Base-by-base conservation (phyloP, 2,888 invertebrate genomes). In the Mythimna vitellina region DNA sequence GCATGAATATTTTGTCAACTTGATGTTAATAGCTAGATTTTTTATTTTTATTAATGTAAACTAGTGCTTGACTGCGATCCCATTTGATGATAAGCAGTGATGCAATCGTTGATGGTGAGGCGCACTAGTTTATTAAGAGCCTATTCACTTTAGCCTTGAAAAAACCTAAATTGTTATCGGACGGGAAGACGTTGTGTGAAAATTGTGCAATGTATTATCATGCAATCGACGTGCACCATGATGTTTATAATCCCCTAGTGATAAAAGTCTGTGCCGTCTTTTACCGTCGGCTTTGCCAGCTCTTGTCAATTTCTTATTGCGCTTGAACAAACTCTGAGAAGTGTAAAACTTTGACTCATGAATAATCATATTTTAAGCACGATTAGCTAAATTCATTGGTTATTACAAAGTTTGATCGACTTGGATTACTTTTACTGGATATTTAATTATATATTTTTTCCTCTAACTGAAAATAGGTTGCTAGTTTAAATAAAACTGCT, bases 301-400 rank as follows among this genome's bases (percentile, higher is more conserved):
- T 51, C 49, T 3, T 51, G 49, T 51, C 49, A 51, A n/a, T 6
- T 51, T 51, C 49, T 51, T 49, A 14, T 32, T 32, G 17, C 17
- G 10, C 38, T 38, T 57, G 3, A 56, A 22, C 51, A 35, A 53
- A 54, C 35, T 73, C 25, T 8, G 53, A 3, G 6, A 22, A 53
- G 12, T 10, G 10, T 22, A 29, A 46, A 46, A 67, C 67, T 73
- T 73, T 9, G 12, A 0, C 10, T 73, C 60, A 60, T 73, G 35
- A 73, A 73, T 73, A 73, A 54, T 73, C 60, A 67, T 38, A 60
- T 20, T 60, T 54, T 49, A 61, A 25, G 58, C 53, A 49, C 67
- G 54, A 74, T 73, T 74, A 67, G 29, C 29, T 29, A 29, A 49
- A 49, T 56, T 74, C 9, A 25, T 73, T 70, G 49, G n/a, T 32